phyloP scores from a whole-genome alignment of 2,888 invertebrate species.

The Trimorus sp. region DNA sequence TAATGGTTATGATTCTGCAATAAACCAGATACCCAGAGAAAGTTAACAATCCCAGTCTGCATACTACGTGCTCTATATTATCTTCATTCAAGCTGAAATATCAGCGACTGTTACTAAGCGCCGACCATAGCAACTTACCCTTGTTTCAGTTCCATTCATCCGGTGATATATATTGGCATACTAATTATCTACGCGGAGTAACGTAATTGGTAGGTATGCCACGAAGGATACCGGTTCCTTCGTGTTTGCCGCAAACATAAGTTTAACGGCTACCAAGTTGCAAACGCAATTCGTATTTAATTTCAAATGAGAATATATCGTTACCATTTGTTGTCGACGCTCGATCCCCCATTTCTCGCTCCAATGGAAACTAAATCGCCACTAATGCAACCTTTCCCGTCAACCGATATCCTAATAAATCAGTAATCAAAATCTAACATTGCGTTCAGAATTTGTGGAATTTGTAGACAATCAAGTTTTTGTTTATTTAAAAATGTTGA shows the following conservation, averaged over 20 bases:
- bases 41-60: constrained; percentile 44
- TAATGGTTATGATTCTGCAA: constrained; percentile 50
- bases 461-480: too few relatives aligned
- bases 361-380: too few relatives aligned
- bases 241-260: constrained; percentile 53
- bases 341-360: neutral
- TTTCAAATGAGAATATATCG: constrained; percentile 25
- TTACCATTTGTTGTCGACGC: constrained; percentile 7
- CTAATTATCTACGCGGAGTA: constrained; percentile 63
- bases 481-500: too few relatives aligned
- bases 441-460: too few relatives aligned
- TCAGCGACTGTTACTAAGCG: constrained; percentile 64
- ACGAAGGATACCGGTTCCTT: constrained; percentile 50
- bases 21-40: constrained; percentile 40
- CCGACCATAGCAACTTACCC: constrained; percentile 61
- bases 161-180: constrained; percentile 64
- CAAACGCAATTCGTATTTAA: constrained; percentile 34
- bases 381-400: too few relatives aligned
- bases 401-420: too few relatives aligned
- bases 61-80: constrained; percentile 49
- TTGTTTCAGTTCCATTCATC: constrained; percentile 63
- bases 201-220: constrained; percentile 61
- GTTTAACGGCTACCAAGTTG: constrained; percentile 35
- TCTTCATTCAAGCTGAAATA: constrained; percentile 61
- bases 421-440: too few relatives aligned